Evolutionary conservation across 2,888 invertebrate genomes (phyloP).

Genomic region (Pachymerium ferrugineum): DNA sequence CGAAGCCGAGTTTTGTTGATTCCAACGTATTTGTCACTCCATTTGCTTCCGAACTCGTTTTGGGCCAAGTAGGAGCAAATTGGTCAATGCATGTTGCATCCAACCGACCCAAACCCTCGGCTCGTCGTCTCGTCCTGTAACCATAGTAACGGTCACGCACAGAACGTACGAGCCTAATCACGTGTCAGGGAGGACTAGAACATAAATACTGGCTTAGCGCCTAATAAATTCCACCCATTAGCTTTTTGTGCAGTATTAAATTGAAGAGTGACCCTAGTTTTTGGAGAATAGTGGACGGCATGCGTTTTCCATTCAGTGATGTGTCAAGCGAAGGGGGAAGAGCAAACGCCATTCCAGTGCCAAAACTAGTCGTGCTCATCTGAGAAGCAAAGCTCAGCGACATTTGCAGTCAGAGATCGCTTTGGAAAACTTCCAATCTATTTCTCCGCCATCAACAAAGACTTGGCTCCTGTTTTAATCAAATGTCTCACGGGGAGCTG

Average conservation of each 20-base stretch:
- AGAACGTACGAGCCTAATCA: slow-evolving; percentile 1
- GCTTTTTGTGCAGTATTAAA: not conserved
- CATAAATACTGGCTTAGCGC: not conserved
- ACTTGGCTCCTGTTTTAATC: slow-evolving; percentile 18
- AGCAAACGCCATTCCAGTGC: not conserved
- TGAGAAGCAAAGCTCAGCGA: slow-evolving; percentile 21
- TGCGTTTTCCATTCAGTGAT: not conserved
- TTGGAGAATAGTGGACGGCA: not conserved
- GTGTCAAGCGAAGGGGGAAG: slow-evolving; percentile 9
- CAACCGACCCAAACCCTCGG: not conserved
- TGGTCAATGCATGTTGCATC: not conserved
- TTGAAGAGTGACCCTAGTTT: not conserved
- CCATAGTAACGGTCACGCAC: not conserved
- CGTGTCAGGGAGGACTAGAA: not conserved
- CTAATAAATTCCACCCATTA: slow-evolving; percentile 1
- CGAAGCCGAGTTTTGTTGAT: not conserved
- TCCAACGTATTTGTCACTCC: not conserved
- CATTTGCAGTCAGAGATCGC: slow-evolving; percentile 21
- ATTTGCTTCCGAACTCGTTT: not conserved
- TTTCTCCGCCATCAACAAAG: slow-evolving; percentile 21
- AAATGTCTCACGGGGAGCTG: not conserved
- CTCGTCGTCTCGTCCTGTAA: not conserved
- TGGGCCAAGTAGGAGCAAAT: not conserved
- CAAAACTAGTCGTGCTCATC: not conserved
- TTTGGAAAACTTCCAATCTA: slow-evolving; percentile 21